A percentile compares a stretch with the other conserved stretches of the same genome.
phyloP scores from a whole-genome alignment of 2,888 invertebrate species.

The Scelioninae gen. 2 region DNA sequence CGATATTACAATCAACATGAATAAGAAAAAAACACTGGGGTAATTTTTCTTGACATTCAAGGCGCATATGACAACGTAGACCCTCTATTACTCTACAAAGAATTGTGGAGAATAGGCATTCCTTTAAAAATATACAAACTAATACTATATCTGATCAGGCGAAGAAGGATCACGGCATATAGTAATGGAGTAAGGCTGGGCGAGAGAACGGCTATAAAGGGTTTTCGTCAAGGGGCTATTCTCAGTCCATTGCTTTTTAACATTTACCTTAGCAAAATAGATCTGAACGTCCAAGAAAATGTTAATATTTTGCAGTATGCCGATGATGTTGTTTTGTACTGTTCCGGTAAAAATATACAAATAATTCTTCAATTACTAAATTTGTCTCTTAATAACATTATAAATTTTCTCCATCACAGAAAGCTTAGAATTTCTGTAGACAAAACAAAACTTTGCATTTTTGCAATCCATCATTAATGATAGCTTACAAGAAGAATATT shows the following conservation, averaged over 20 bases:
- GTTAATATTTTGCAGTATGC: too few species aligned
- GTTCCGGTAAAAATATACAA: too few species aligned
- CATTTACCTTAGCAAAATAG: background rate
- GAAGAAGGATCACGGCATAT: background rate
- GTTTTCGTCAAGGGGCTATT: constrained; percentile 1
- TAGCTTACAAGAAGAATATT: too few species aligned
- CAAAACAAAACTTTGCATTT: too few species aligned
- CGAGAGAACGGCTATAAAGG: background rate
- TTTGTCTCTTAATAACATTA: background rate
- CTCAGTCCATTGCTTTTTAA: constrained; percentile 9
- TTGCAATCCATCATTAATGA: too few species aligned
- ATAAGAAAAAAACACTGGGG: background rate
- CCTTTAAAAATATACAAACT: background rate
- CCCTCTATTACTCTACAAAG: background rate
- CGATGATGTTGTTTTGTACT: too few species aligned
- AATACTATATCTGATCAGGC: background rate
- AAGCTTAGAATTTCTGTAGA: too few species aligned
- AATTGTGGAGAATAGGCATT: background rate
- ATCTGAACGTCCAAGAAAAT: too few species aligned
- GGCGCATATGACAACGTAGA: constrained; percentile 4
- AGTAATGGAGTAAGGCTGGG: background rate
- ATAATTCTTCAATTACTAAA: too few species aligned
- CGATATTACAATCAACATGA: background rate
- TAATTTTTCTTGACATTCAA: background rate
- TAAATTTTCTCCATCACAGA: background rate